Evolutionary conservation across 2,797 vertebrate species (phyloP).

Genomic region (Amblyraja radiata): DNA sequence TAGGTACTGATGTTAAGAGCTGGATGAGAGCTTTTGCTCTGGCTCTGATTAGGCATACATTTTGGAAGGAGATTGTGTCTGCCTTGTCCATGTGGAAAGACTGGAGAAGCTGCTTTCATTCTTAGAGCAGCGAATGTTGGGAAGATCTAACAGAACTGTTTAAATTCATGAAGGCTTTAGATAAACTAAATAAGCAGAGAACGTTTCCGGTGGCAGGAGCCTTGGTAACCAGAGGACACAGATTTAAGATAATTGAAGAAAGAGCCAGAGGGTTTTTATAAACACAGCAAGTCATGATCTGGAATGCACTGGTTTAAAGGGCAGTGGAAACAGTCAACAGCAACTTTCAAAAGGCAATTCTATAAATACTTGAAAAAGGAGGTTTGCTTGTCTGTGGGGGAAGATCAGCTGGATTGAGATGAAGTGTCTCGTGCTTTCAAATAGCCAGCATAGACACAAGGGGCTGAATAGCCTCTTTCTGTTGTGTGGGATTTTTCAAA

Average conservation of each 20-base stretch:
- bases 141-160: background rate
- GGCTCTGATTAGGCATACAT: conserved; percentile 13
- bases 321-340: background rate
- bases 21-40: background rate
- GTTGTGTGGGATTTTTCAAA: background rate
- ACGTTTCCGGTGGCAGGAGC: background rate
- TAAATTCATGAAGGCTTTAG: background rate
- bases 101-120: background rate
- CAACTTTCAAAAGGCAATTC: conserved; percentile 1
- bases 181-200: background rate
- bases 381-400: background rate
- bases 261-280: background rate
- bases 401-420: background rate
- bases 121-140: background rate
- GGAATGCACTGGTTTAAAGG: background rate
- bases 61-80: conserved; percentile 20
- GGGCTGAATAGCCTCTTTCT: background rate
- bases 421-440: background rate
- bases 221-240: background rate
- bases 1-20: conserved; percentile 23
- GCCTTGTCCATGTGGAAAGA: background rate
- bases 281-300: background rate
- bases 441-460: background rate
- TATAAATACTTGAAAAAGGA: background rate
- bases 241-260: conserved; percentile 4